These are phyloP conservation scores for Spilogale gracilis DNA, from an alignment of 2,113 vertebrate species.

Conservation along the genomic window DNA sequence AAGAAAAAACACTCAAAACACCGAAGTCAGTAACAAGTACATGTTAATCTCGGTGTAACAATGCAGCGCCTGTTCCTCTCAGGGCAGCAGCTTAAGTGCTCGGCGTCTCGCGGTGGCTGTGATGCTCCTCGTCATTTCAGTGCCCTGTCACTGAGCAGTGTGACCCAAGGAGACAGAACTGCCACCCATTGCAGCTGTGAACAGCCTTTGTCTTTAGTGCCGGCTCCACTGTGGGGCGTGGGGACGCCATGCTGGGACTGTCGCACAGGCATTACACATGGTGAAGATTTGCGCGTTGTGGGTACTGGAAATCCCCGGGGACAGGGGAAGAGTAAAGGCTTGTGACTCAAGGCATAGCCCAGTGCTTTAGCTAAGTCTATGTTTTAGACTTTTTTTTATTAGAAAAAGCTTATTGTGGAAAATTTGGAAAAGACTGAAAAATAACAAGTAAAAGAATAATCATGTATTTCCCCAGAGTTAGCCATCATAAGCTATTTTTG, in stretches of 20 bases:
- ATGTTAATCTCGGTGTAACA: background rate
- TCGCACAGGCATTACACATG: background rate
- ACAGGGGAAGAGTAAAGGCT: background rate
- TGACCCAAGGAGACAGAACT: background rate
- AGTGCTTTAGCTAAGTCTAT: background rate
- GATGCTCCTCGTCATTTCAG: background rate
- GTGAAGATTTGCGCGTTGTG: background rate
- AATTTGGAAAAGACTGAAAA: background rate
- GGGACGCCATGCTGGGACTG: background rate
- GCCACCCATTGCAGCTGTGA: background rate
- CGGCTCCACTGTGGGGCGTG: background rate
- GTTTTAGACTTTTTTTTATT: background rate
- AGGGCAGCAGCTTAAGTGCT: background rate
- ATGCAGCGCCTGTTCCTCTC: background rate
- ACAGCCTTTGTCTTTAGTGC: background rate
- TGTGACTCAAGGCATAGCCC: background rate
- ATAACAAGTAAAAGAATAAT: background rate
- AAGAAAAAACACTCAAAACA: background rate
- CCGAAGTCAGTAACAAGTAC: background rate
- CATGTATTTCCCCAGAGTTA: background rate
- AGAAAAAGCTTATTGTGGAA: background rate
- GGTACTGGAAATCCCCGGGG: background rate
- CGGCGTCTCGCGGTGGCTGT: background rate
- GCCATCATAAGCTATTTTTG: background rate
- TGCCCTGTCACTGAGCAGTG: background rate